Base-by-base conservation (phyloP, 2,797 vertebrate genomes). In the Carapus acus region DNA sequence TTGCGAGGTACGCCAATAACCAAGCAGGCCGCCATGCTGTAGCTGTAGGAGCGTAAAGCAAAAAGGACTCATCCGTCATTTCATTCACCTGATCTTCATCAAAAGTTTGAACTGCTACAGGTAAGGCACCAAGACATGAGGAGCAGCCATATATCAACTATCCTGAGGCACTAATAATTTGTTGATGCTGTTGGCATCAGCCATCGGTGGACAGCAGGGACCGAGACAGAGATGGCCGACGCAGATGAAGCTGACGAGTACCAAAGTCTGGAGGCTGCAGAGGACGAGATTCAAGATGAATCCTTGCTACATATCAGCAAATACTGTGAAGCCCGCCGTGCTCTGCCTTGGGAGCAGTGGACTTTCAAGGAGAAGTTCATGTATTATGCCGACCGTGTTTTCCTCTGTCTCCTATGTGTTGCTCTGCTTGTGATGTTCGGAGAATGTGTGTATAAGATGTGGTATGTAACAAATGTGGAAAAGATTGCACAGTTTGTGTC, bases 321-420 rank as follows among this genome's bases (percentile, higher is more conserved):
- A 43, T 83, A 78, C 33, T 15, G 3, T 0, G 86, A 88, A 23
- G 41, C 48, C 7, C 76, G 73, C 1, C 77, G 29, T 1, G 54
- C 69, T 0, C 47, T 80, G 9, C 85, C 88, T 0, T 88, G 88
- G 88, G 61, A 81, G 14, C 85, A 87, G 60, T 85, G 84, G 76
- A 86, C 81, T 6, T 75, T 77, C 54, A 81, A 54, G 53, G 85
- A 89, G 74, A 89, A 83, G 46, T 43, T 80, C 9, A 78, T 47
- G 43, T 83, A 78, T 69, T 82, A 54, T 19, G 11, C 85, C 0
- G 88, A 91, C 62, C 85, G 85, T 13, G 45, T 86, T 23, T 90
- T 91, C 65, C 55, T 90, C 0, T 48, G 49, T 15, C 19, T 89
- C 29, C 47, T 91, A 11, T 2, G 40, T 2, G 0, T 82, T 42